Conservation (phyloP, 2,888 invertebrate genomes). For the Papilio demoleus region DNA sequence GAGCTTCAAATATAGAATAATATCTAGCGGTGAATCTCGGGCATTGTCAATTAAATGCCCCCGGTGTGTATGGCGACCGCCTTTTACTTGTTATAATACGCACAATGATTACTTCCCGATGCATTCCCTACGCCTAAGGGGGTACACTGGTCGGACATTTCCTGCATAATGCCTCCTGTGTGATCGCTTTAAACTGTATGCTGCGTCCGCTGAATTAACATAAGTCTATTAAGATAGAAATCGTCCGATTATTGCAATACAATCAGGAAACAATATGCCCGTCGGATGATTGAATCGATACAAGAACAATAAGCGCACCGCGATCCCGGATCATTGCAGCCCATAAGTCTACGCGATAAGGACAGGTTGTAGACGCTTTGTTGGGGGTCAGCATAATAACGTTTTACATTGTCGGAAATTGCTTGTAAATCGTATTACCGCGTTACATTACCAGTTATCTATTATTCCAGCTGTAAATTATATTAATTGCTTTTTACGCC, state of each 20-base stretch:
- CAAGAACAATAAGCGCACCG: slow-evolving; percentile 42
- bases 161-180: slow-evolving; percentile 73
- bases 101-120: slow-evolving; percentile 74
- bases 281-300: slow-evolving; percentile 49
- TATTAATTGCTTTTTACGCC: not conserved
- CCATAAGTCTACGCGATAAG: slow-evolving; percentile 31
- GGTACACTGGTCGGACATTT: slow-evolving; percentile 74
- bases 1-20: slow-evolving; percentile 64
- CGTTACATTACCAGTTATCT: not conserved
- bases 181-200: slow-evolving; percentile 67
- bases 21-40: slow-evolving; percentile 64
- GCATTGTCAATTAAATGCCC: slow-evolving; percentile 79
- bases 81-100: slow-evolving; percentile 75
- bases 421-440: slow-evolving; percentile 8
- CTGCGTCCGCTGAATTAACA: slow-evolving; percentile 72
- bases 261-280: slow-evolving; percentile 62
- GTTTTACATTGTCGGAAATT: slow-evolving; percentile 21
- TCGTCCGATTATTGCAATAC: slow-evolving; percentile 52
- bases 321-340: slow-evolving; percentile 43
- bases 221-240: slow-evolving; percentile 70
- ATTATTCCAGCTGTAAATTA: not conserved
- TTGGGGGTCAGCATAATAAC: slow-evolving; percentile 29
- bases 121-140: slow-evolving; percentile 74
- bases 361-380: slow-evolving; percentile 41
- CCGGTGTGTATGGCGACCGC: slow-evolving; percentile 71